These are phyloP conservation scores for Diabrotica virgifera DNA, from an alignment of 1,140 invertebrate genomes.

Conservation along the genomic window DNA sequence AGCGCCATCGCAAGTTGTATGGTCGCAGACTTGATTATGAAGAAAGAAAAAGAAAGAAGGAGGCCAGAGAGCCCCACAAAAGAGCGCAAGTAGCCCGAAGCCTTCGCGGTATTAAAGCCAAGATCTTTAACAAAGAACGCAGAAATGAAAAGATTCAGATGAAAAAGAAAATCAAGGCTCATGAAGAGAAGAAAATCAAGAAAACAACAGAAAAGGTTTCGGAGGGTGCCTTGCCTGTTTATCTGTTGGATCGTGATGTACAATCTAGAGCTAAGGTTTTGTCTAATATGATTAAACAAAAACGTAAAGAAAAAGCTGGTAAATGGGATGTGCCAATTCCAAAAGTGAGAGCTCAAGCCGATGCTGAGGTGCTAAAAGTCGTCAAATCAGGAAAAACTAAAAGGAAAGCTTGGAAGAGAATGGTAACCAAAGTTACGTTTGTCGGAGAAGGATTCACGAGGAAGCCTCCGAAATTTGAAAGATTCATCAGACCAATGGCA, in stretches of 20 bases:
- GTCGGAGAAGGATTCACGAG: constrained; percentile 98
- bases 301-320: constrained; percentile 98
- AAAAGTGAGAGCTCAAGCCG: constrained; percentile 96
- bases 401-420: constrained; percentile 97
- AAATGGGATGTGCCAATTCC: constrained; percentile 99
- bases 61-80: constrained; percentile 90
- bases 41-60: constrained; percentile 93
- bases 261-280: constrained; percentile 91
- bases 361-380: constrained; percentile 96
- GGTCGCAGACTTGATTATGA: constrained; percentile 96
- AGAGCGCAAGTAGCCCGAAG: constrained; percentile 85
- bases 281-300: constrained; percentile 99
- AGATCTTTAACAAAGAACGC: constrained; percentile 95
- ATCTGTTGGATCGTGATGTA: constrained; percentile 94
- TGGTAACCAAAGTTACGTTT: constrained; percentile 98
- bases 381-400: constrained; percentile 92
- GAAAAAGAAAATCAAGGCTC: constrained; percentile 95
- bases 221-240: constrained; percentile 92
- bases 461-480: constrained; percentile 99
- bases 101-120: constrained; percentile 94
- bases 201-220: constrained; percentile 78
- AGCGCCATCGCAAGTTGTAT: constrained; percentile 93
- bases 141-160: constrained; percentile 98
- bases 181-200: constrained; percentile 88
- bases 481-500: constrained; percentile 99